Percentiles rank a stretch among this genome's conserved stretches.
Conservation (phyloP, 92 coral and sea anemone genomes). For the Bergia puertoricense region DNA sequence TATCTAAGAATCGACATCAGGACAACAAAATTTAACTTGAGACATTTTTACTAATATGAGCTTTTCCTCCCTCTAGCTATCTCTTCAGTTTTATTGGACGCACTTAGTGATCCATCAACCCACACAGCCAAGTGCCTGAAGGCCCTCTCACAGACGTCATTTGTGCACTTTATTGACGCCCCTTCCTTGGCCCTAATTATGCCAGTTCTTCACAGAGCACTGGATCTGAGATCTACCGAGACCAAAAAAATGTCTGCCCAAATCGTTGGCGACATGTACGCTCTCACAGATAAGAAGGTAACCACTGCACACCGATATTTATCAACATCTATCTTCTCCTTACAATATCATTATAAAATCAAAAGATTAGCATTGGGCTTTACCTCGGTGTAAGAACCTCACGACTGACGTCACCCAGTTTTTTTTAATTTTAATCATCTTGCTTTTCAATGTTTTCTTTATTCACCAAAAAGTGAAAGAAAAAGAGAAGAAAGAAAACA, state of each 20-base stretch:
- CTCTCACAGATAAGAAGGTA: constrained; percentile 97
- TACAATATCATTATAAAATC: too few relatives aligned
- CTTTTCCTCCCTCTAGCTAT: constrained; percentile 67
- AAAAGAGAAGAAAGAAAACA: too few relatives aligned
- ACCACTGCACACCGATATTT: background rate
- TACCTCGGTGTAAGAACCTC: too few relatives aligned
- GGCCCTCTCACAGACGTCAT: constrained; percentile 87
- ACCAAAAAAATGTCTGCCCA: constrained; percentile 99
- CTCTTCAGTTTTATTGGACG: constrained; percentile 89
- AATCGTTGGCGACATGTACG: constrained; percentile 97
- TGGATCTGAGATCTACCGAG: constrained; percentile 89
- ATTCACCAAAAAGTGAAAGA: too few relatives aligned
- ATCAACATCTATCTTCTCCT: too few relatives aligned
- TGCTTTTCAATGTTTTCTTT: too few relatives aligned
- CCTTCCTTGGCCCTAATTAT: constrained; percentile 96
- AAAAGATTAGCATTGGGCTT: too few relatives aligned
- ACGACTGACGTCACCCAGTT: too few relatives aligned
- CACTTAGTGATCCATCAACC: constrained; percentile 95
- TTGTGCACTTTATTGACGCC: constrained; percentile 97
- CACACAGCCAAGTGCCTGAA: constrained; percentile 90
- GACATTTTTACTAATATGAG: background rate
- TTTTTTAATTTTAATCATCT: too few relatives aligned
- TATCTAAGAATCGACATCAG: too few relatives aligned
- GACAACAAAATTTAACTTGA: too few relatives aligned
- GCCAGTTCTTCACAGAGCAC: constrained; percentile 98